Evolutionary conservation across 2,888 invertebrate species (phyloP), one percentile per base, ranked within the genome.

Genomic region (Tanytarsus gracilentus): DNA sequence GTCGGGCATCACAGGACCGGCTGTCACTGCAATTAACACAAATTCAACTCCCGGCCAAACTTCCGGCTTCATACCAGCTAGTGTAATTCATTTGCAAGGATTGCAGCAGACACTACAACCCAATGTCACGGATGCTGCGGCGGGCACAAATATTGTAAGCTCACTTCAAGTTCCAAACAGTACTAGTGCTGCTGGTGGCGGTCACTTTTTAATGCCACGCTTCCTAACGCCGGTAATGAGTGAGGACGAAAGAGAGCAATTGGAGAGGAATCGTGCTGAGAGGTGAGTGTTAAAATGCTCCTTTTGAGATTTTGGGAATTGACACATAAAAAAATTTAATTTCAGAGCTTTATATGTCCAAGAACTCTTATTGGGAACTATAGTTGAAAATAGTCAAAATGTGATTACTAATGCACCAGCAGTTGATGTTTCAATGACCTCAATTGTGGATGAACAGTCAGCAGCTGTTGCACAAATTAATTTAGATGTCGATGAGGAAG

Each of bases 331-430:
- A 16, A 8, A 55, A 49, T 63, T 3, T 51, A 1, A 25, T 63
- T 65, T 29, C 55, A 74, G 74, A 63, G 73, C 74, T 61, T 76
- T 82, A 67, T 86, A 84, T 75, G 82, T 85, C 63, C 84, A 85
- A 73, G 82, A 85, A 71, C 72, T 86, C 65, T 72, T 85, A 65
- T 72, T 85, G 66, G 81, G 83, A 36, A 79, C 83, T 62, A 39
- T 40, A 29, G 40, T 48, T 30, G 58, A 58, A 29, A 58, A 40
- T 48, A 58, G 58, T 58, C 44, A 58, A 58, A 58, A 40, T 58
- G 58, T 58, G 58, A 58, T 58, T 40, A 44, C 18, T 18, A 25
- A 26, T 16, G 33, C 26, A 27, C 39, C 40, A 16, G 7, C n/a
- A 25, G 6, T 8, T n/a, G 11, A 49, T n/a, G n/a, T 23, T 14